phyloP scores from a whole-genome alignment of 2,888 invertebrate species.

The Lasioglossum vierecki region DNA sequence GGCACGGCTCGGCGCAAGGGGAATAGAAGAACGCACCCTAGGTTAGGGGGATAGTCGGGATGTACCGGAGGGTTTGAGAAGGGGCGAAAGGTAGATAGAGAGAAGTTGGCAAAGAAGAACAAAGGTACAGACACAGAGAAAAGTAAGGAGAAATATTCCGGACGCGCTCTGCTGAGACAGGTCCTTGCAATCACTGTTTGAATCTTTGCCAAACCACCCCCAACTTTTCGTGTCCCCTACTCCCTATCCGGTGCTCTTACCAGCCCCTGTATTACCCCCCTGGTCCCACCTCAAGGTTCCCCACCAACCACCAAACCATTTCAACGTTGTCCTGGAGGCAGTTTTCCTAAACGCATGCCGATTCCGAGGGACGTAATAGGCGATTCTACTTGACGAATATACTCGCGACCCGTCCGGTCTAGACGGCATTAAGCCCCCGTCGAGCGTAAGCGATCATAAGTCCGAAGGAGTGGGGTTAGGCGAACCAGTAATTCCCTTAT shows the following conservation, averaged over 20 bases:
- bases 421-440: slow-evolving; percentile 73
- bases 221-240: slow-evolving; percentile 54
- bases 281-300: neutral
- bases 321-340: slow-evolving; percentile 52
- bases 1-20: neutral
- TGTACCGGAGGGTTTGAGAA: neutral
- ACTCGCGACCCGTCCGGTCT: slow-evolving; percentile 77
- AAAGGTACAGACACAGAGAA: slow-evolving; percentile 65
- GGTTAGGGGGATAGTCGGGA: neutral
- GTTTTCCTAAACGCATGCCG: slow-evolving; percentile 75
- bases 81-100: slow-evolving; percentile 18
- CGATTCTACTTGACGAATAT: slow-evolving; percentile 79
- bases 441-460: slow-evolving; percentile 31
- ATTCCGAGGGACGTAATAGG: slow-evolving; percentile 76
- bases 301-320: neutral
- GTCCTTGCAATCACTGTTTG: slow-evolving; percentile 82
- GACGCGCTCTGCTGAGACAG: slow-evolving; percentile 80
- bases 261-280: slow-evolving; percentile 42
- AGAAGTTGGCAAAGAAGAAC: slow-evolving; percentile 53
- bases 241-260: slow-evolving; percentile 25
- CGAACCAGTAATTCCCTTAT: slow-evolving; percentile 19
- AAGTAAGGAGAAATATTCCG: slow-evolving; percentile 78
- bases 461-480: neutral
- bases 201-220: slow-evolving; percentile 78
- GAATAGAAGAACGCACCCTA: neutral